Base-by-base conservation (phyloP, 2,888 invertebrate species). In the Octonoba sinensis region DNA sequence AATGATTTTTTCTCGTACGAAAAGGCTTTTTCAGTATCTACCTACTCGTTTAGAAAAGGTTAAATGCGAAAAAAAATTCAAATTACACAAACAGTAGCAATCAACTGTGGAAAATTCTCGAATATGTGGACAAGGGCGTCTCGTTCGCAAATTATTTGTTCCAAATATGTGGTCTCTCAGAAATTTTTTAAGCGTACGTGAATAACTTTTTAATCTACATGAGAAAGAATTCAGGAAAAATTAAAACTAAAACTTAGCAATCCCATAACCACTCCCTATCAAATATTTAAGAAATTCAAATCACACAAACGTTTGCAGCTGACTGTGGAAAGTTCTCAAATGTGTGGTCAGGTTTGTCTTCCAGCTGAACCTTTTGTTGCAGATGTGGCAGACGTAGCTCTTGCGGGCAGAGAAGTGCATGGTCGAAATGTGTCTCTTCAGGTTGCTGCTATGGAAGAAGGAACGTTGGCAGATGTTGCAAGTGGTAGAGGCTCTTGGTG, bases 361-460 rank as follows among this genome's bases (percentile, higher is more conserved):
- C 67, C 75, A 75, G 27, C 24, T 59, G 49, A 66, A 66, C 36
- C 36, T 54, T 54, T 64, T 62, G n/a, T 22, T 16, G 54, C 73
- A 73, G 16, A 73, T 15, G 15, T 27, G 11, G 49, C 73, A 73
- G 27, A 18, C 18, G 54, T 74, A 65, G n/a, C 47, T 64, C 54
- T 74, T 73, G 36, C 65, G 62, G 51, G 65, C 36, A 22, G 47
- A 56, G 56, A 51, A 56, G 22, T 74, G 74, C 22, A 74, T 74
- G 36, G 65, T 65, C 56, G 27, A 27, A 3, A 65, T 74, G n/a
- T 65, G 65, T 18, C 65, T 54, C 16, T 47, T 54, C 16, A 54
- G 46, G n/a, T 74, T 74, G 56, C 65, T 74, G 56, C 51, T 57
- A 74, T 65, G 46, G 54, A 36, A 74, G 47, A 74, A 74, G 36